Conservation (phyloP, 2,113 vertebrate species). For the Phalacrocorax pelagicus region DNA sequence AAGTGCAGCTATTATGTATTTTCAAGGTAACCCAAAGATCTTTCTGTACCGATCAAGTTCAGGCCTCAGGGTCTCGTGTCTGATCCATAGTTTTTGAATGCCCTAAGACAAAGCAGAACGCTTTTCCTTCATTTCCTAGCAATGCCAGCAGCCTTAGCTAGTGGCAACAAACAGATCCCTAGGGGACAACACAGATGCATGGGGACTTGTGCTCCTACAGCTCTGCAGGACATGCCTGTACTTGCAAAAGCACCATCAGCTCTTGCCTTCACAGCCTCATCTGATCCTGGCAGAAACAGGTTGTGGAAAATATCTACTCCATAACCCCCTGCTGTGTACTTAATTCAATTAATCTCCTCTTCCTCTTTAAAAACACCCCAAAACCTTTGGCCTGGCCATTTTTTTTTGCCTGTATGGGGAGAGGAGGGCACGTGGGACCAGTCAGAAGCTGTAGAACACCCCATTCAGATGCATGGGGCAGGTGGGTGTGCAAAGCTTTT, state of each 20-base stretch:
- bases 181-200: background rate
- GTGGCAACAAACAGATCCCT: background rate
- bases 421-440: background rate
- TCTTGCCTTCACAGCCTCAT: background rate
- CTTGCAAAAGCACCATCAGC: background rate
- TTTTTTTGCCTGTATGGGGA: background rate
- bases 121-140: background rate
- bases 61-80: background rate
- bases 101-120: background rate
- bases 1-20: background rate
- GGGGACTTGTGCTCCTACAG: background rate
- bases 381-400: background rate
- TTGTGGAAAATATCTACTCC: background rate
- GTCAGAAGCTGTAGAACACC: background rate
- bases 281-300: background rate
- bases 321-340: background rate
- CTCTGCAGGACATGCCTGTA: background rate
- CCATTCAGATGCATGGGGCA: background rate
- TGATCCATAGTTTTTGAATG: background rate
- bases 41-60: background rate
- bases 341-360: background rate
- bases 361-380: background rate
- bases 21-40: background rate
- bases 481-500: background rate
- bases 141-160: background rate